phyloP scores from a whole-genome alignment of 2,888 invertebrate species.

The Clanis bilineata region DNA sequence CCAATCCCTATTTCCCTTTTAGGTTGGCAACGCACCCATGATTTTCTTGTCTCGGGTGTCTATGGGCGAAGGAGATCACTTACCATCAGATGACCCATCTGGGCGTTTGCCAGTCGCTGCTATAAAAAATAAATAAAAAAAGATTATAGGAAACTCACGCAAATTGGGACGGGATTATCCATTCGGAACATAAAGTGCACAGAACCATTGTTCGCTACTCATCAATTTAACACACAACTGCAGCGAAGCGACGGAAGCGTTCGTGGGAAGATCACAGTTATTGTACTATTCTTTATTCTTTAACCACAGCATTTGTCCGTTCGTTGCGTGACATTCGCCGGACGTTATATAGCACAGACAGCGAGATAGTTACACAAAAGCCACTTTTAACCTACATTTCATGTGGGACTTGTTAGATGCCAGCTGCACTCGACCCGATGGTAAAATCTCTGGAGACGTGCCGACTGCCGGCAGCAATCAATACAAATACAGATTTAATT shows the following conservation, averaged over 20 bases:
- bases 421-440: constrained; percentile 36
- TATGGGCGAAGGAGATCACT: too few relatives aligned
- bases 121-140: too few relatives aligned
- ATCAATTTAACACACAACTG: constrained; percentile 25
- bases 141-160: too few relatives aligned
- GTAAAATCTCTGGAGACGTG: constrained; percentile 27
- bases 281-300: constrained; percentile 50
- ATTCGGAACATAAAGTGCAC: too few relatives aligned
- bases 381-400: constrained; percentile 48
- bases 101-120: too few relatives aligned
- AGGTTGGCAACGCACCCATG: too few relatives aligned
- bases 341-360: constrained; percentile 20
- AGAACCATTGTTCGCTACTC: too few relatives aligned
- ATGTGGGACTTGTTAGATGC: constrained; percentile 32
- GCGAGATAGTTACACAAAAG: constrained; percentile 33
- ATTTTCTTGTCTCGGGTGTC: too few relatives aligned
- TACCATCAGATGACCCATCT: too few relatives aligned
- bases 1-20: too few relatives aligned
- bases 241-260: constrained; percentile 34
- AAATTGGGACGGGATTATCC: too few relatives aligned
- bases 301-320: constrained; percentile 25
- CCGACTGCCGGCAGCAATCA: constrained; percentile 6
- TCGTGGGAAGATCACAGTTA: constrained; percentile 56
- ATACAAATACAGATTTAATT: constrained; percentile 7
- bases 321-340: constrained; percentile 30